Base-by-base conservation (phyloP, 2,797 vertebrate genomes). In the Sphenodon punctatus region DNA sequence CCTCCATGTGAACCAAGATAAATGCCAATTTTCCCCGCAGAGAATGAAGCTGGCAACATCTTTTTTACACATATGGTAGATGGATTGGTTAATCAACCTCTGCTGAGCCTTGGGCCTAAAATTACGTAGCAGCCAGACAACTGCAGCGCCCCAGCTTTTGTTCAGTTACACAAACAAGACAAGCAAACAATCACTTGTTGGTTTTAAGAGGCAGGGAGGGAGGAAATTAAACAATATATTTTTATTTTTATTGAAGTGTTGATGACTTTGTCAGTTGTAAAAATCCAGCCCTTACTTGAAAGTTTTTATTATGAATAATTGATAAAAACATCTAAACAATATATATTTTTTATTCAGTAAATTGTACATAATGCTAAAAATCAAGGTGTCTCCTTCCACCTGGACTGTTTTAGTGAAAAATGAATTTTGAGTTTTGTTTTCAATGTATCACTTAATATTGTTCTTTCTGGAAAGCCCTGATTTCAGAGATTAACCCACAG, bases 41-140 rank as follows among this genome's bases (percentile, higher is more conserved):
- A 91, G 95, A 92, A 80, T 88, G 92, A 94, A 94, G 92, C 96
- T 95, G 97, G 97, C 97, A 96, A 88, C 91, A 96, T 95, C 94
- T 96, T 89, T 45, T 89, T 88, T 94, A 96, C 96, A 96, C 97
- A 98, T 97, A 97, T 98, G 98, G 97, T 96, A 96, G 97, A 98
- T 96, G 95, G 92, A 95, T 96, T 95, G 97, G 96, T 96, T 95
- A 94, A 95, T 94, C 88, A 96, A 97, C 95, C 95, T 95, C 93
- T 94, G 93, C 95, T 96, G 96, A 95, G 95, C 92, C 89, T 91
- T 93, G 93, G 93, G 93, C 94, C 94, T 92, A 84, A 92, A 95
- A 95, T 95, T 88, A 93, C 87, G 93, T 70, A 93, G 93, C 93
- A 94, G 91, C 92, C 93, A 95, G 94, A 92, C 90, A 93, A 95